phyloP scores from a whole-genome alignment of 2,888 invertebrate species.

The Ophion slaviceki region DNA sequence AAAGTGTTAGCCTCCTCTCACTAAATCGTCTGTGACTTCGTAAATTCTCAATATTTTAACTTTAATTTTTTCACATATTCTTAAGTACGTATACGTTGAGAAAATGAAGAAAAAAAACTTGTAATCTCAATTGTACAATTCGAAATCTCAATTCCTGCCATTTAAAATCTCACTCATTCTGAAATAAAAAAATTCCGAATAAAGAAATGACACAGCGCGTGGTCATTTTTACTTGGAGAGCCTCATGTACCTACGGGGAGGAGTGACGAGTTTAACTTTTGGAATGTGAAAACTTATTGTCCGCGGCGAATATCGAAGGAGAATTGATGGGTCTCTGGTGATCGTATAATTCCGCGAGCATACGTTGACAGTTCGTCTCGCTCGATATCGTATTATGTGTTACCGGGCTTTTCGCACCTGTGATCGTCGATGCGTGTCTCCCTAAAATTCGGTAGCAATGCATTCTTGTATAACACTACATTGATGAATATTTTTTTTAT shows the following conservation, averaged over 20 bases:
- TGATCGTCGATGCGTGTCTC: slow-evolving; percentile 72
- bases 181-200: too few relatives aligned
- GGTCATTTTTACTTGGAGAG: background rate
- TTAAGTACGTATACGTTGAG: too few relatives aligned
- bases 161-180: too few relatives aligned
- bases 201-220: too few relatives aligned
- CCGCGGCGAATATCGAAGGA: background rate
- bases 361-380: slow-evolving; percentile 53
- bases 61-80: too few relatives aligned
- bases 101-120: too few relatives aligned
- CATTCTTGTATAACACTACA: background rate
- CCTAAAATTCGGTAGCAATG: slow-evolving; percentile 68
- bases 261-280: background rate
- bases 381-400: slow-evolving; percentile 23
- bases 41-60: too few relatives aligned
- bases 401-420: slow-evolving; percentile 70
- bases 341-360: slow-evolving; percentile 29
- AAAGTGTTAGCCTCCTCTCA: too few relatives aligned
- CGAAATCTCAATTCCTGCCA: too few relatives aligned
- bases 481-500: background rate
- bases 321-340: slow-evolving; percentile 18
- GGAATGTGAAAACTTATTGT: slow-evolving; percentile 13
- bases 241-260: background rate
- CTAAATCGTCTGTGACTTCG: too few relatives aligned
- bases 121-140: too few relatives aligned